Evolutionary conservation across 2,888 invertebrate species (phyloP).

Genomic region (Dugesia japonica): DNA sequence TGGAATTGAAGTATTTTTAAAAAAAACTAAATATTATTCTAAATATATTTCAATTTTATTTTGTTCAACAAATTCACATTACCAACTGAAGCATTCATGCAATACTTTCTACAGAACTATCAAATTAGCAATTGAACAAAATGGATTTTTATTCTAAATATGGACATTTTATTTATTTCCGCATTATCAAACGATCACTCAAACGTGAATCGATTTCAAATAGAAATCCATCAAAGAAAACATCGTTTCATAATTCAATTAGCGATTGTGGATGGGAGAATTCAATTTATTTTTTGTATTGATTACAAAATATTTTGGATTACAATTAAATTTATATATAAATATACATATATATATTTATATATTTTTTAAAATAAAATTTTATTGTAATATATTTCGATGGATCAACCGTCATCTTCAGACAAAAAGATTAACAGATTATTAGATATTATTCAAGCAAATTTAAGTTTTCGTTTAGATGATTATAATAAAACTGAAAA

Average conservation of each 20-base stretch:
- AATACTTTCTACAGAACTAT: neutral
- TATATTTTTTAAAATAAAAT: no score
- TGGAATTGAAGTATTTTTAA: no score
- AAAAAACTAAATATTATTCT: no score
- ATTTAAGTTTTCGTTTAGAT: no score
- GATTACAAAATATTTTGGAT: no score
- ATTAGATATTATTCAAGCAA: no score
- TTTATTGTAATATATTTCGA: no score
- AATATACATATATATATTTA: no score
- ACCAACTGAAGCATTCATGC: neutral
- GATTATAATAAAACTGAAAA: no score
- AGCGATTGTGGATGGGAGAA: neutral
- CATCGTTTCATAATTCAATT: constrained; percentile 5
- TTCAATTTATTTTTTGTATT: neutral
- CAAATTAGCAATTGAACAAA: constrained; percentile 7
- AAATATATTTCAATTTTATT: neutral
- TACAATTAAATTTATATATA: no score
- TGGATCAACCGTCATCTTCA: no score
- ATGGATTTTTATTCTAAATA: neutral
- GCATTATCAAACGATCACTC: constrained; percentile 6
- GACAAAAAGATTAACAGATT: no score
- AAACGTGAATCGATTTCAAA: constrained; percentile 16
- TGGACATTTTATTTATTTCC: constrained; percentile 20
- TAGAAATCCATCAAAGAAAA: constrained; percentile 14
- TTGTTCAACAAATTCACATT: neutral